Evolutionary conservation across 2,888 invertebrate genomes (phyloP).

Genomic region (Pseudococcus viburni): DNA sequence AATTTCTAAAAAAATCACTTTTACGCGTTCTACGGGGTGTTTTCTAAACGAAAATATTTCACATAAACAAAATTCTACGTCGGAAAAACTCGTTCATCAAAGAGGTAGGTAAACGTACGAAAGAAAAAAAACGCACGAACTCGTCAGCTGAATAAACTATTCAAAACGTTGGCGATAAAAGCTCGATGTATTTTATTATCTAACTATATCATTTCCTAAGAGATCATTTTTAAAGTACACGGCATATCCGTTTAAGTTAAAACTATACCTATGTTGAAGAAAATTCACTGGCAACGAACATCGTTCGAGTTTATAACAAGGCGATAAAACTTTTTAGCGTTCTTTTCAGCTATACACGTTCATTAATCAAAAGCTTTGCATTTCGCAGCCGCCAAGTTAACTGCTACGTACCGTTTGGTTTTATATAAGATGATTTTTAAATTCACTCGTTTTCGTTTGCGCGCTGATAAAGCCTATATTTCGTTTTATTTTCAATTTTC

Average conservation of each 20-base stretch:
- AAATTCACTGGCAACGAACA: conserved; percentile 30
- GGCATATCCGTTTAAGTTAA: conserved; percentile 1
- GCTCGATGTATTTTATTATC: conserved; percentile 1
- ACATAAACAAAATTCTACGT: background rate
- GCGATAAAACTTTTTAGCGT: conserved; percentile 32
- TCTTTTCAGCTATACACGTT: conserved; percentile 36
- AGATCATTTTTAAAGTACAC: conserved; percentile 32
- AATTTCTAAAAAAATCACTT: background rate
- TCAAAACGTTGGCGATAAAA: background rate
- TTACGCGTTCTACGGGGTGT: background rate
- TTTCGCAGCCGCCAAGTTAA: conserved; percentile 2
- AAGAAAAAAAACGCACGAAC: background rate
- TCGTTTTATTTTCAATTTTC: conserved; percentile 24
- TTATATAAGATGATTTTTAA: conserved; percentile 8
- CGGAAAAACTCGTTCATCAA: conserved; percentile 10
- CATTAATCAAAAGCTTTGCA: conserved; percentile 43
- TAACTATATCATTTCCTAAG: conserved; percentile 36
- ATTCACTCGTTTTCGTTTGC: background rate
- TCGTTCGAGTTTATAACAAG: conserved; percentile 37
- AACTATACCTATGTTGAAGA: conserved; percentile 21
- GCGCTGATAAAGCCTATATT: background rate
- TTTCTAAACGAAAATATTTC: background rate
- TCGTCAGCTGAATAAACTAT: conserved; percentile 32
- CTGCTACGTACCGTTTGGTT: conserved; percentile 7
- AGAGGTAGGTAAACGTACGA: background rate